These are phyloP conservation scores for Leptestheria dahalacensis DNA, from an alignment of 1,140 invertebrate genomes.

Conservation along the genomic window DNA sequence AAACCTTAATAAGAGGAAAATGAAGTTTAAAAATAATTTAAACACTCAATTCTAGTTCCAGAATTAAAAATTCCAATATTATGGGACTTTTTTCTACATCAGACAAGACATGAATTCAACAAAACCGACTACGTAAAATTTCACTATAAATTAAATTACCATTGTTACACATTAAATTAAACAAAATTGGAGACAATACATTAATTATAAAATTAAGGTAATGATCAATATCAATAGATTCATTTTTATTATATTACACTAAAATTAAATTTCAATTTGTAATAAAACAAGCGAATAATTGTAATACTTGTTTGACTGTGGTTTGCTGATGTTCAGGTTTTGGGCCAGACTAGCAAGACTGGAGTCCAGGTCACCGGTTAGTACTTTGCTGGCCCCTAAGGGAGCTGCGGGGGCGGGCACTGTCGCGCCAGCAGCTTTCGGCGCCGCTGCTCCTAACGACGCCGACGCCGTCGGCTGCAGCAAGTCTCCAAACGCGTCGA, in stretches of 20 bases:
- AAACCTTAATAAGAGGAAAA: not conserved
- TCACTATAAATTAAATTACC: too few relatives aligned
- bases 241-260: too few relatives aligned
- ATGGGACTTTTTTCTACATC: too few relatives aligned
- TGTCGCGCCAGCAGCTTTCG: slow-evolving; percentile 23
- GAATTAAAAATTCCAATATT: too few relatives aligned
- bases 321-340: slow-evolving; percentile 80
- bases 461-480: slow-evolving; percentile 38
- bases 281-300: not conserved
- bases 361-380: slow-evolving; percentile 81
- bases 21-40: not conserved
- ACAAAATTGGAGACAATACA: too few relatives aligned
- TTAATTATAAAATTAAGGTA: too few relatives aligned
- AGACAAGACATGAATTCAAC: too few relatives aligned
- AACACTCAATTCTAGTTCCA: too few relatives aligned
- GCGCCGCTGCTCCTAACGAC: slow-evolving; percentile 26
- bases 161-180: too few relatives aligned
- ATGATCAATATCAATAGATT: not conserved
- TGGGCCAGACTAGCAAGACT: slow-evolving; percentile 77
- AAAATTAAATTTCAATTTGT: not conserved
- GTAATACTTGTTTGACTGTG: slow-evolving; percentile 26
- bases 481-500: slow-evolving; percentile 55
- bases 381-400: slow-evolving; percentile 41
- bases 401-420: slow-evolving; percentile 7
- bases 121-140: too few relatives aligned